Base-by-base conservation (phyloP, 2,888 invertebrate genomes). In the Caenorhabditis sp. region DNA sequence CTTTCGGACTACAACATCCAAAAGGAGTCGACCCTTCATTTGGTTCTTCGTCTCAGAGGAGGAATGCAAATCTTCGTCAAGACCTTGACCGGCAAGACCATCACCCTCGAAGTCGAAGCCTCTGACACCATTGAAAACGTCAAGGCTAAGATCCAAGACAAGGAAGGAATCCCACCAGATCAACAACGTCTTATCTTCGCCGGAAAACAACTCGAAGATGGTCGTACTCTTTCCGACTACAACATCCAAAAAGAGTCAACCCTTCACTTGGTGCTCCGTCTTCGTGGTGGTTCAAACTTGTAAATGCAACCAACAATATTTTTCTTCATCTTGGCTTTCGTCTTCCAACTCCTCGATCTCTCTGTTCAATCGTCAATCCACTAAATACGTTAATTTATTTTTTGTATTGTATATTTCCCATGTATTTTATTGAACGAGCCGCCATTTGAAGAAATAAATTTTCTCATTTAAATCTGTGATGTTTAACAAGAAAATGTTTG, bases 51-150 rank as follows among this genome's bases (percentile, higher is more conserved):
- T 63, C 72, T 81, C 10, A 36, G 81, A 0, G 81, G 77, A 61
- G 78, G 78, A 14, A 95, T 95, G 95, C 95, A 96, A 92, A 95
- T 96, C 90, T 96, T 95, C 89, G 94, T 95, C 78, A 95, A 95
- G 90, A 76, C 76, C n/a, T 91, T 95, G 57, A 94, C 94, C 87
- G 94, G 94, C 86, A 94, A 94, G 90, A 94, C 94, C 89, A 94
- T 94, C 70, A 76, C 78, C 10, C 65, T 78, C 31, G 78, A 78
- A 20, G 78, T 78, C 38, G 78, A 78, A 63, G 76, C 76, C 54
- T 74, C 73, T 14, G 76, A 76, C 59, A 78, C 78, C 50, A 76
- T 78, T 50, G 78, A 78, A 63, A 72, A 78, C 57, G 78, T 78
- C 53, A 78, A 78, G 67, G 76, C 76, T 50, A 76, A 76, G 67